Evolutionary conservation across 2,113 vertebrate species (phyloP).

Genomic region (Zingel zingel): DNA sequence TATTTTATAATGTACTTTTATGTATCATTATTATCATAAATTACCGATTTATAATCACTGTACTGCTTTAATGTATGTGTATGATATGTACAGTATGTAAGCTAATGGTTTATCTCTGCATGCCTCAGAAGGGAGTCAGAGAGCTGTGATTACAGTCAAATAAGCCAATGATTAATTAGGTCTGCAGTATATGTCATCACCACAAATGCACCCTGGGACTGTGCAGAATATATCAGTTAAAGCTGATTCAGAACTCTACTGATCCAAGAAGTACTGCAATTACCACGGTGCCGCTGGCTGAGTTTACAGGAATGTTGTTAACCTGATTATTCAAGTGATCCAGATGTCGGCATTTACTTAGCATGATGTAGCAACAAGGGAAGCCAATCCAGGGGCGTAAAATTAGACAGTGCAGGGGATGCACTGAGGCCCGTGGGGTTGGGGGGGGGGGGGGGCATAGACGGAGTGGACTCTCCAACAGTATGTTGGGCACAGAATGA

Average conservation of each 20-base stretch:
- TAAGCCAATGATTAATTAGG: constrained; percentile 13
- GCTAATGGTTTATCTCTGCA: no score
- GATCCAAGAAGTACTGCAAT: constrained; percentile 9
- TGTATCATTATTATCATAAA: neutral
- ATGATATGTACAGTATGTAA: neutral
- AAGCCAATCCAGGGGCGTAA: no score
- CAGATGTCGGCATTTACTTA: neutral
- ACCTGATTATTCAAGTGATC: neutral
- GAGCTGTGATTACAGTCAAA: neutral
- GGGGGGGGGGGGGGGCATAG: no score
- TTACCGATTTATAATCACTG: no score
- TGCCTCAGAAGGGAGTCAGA: neutral
- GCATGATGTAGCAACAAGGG: neutral
- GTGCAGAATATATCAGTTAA: neutral
- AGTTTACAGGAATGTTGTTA: constrained; percentile 3
- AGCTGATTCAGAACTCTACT: neutral
- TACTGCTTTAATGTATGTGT: neutral
- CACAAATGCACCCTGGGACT: neutral
- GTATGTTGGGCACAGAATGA: no score
- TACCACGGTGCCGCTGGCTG: constrained; percentile 5
- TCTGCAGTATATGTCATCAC: neutral
- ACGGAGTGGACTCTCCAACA: no score
- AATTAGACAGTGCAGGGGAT: no score
- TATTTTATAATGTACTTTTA: neutral
- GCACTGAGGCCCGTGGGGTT: no score